phyloP scores from a whole-genome alignment of 92 coral and sea anemone genomes.

The Scolanthus callimorphus region DNA sequence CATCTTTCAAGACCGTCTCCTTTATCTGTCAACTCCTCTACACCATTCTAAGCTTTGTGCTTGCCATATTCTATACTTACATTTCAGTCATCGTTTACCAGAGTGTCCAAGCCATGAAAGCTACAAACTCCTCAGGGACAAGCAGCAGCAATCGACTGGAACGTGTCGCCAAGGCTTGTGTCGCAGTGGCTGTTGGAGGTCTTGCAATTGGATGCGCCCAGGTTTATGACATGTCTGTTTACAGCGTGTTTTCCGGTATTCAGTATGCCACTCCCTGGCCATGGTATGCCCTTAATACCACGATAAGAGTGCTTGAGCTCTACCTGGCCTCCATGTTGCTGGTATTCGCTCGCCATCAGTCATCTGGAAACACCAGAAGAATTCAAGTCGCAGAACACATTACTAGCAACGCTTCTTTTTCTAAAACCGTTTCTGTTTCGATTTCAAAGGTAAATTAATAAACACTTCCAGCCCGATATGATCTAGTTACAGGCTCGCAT shows the following conservation, averaged over 20 bases:
- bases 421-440: no score
- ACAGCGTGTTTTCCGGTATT: slow-evolving; percentile 31
- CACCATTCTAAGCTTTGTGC: slow-evolving; percentile 17
- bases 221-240: slow-evolving; percentile 32
- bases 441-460: no score
- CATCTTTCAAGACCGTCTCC: slow-evolving; percentile 23
- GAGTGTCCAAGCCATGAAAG: not conserved
- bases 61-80: slow-evolving; percentile 35
- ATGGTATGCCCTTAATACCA: slow-evolving; percentile 65
- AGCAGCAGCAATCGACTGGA: slow-evolving; percentile 10
- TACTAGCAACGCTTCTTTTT: no score
- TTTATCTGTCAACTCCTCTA: slow-evolving; percentile 54
- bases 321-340: slow-evolving; percentile 45
- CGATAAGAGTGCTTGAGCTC: slow-evolving; percentile 53
- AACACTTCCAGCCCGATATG: no score
- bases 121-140: no score
- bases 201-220: slow-evolving; percentile 29
- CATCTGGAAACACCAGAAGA: not conserved
- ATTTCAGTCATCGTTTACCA: slow-evolving; percentile 5
- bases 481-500: no score
- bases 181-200: slow-evolving; percentile 47
- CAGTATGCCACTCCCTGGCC: slow-evolving; percentile 61
- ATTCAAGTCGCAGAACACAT: no score
- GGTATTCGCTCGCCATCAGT: slow-evolving; percentile 16
- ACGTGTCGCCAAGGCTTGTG: slow-evolving; percentile 22